Conservation (phyloP, 2,797 vertebrate species). For the Silurus lanzhouensis region DNA sequence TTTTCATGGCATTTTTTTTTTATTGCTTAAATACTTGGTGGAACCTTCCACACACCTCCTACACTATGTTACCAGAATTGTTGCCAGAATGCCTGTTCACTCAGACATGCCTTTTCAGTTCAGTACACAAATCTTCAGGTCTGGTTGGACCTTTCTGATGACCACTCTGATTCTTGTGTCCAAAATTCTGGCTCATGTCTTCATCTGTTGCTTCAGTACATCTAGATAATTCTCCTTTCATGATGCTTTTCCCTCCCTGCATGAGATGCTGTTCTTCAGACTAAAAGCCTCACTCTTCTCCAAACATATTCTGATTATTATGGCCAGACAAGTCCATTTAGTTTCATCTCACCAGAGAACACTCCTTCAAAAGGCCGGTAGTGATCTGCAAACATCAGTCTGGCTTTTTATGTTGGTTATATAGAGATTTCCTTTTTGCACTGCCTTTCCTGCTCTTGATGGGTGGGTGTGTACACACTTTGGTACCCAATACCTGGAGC, state of each 20-base stretch:
- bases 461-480: not conserved
- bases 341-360: not conserved
- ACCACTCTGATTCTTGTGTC: not conserved
- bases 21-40: not conserved
- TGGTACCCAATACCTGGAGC: not conserved
- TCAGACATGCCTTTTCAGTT: not conserved
- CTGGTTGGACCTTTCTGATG: not conserved
- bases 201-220: not conserved
- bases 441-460: not conserved
- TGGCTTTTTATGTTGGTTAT: not conserved
- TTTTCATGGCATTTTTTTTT: not conserved
- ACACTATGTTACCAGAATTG: not conserved
- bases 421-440: not conserved
- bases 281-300: not conserved
- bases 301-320: not conserved
- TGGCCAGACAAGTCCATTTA: not conserved
- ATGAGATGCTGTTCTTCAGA: not conserved
- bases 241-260: not conserved
- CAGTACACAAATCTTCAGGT: not conserved
- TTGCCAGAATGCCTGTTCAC: no score
- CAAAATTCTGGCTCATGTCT: not conserved
- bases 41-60: not conserved
- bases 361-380: not conserved
- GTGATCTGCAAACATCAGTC: not conserved
- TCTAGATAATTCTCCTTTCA: not conserved